These are phyloP conservation scores for Calliopum simillimum DNA, from an alignment of 2,888 invertebrate species.

Conservation along the genomic window DNA sequence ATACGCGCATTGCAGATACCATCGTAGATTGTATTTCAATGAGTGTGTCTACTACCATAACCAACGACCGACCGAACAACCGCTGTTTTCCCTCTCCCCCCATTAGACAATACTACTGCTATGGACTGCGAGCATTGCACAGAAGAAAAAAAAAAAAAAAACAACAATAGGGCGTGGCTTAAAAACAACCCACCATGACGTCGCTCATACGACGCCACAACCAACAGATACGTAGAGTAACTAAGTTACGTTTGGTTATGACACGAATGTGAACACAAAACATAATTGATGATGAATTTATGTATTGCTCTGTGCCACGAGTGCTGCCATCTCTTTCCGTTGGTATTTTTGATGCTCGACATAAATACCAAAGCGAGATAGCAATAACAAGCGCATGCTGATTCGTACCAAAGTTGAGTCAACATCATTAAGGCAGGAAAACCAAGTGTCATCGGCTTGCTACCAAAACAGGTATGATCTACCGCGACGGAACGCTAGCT, in stretches of 20 bases:
- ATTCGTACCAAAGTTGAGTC: conserved; percentile 25
- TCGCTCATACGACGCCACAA: background rate
- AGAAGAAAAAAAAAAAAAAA: too few species aligned
- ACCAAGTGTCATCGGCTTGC: too few species aligned
- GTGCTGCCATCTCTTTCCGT: background rate
- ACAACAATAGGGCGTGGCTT: conserved; percentile 24
- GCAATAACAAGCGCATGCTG: background rate
- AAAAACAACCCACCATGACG: too few species aligned
- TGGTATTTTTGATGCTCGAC: background rate
- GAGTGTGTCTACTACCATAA: background rate
- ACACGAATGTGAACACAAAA: conserved; percentile 1
- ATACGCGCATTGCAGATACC: conserved; percentile 23
- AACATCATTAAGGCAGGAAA: background rate
- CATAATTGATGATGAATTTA: conserved; percentile 20
- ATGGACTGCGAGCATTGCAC: too few species aligned
- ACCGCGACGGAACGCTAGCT: too few species aligned
- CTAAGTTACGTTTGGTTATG: background rate
- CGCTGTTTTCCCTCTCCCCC: background rate
- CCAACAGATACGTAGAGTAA: background rate
- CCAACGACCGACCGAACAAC: conserved; percentile 5
- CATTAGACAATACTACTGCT: too few species aligned
- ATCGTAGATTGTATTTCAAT: background rate
- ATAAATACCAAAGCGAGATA: background rate
- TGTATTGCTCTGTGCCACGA: background rate
- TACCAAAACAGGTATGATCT: too few species aligned